Evolutionary conservation across 2,797 vertebrate genomes (phyloP).

Genomic region (Coregonus suidteri): DNA sequence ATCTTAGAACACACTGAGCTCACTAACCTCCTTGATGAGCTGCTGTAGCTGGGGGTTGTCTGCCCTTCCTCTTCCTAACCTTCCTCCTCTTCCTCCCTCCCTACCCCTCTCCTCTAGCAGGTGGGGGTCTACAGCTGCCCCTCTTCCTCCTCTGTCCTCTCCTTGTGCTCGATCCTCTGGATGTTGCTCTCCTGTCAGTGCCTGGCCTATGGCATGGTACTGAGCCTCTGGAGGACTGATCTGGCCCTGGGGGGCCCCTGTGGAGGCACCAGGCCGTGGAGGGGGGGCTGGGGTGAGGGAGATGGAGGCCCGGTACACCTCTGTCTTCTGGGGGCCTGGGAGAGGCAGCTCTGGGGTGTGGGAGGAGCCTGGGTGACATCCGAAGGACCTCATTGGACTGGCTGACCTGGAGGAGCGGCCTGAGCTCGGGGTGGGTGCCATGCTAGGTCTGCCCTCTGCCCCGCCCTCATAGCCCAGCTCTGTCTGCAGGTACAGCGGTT

Average conservation of each 20-base stretch:
- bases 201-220: background rate
- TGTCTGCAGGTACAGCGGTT: slow-evolving; percentile 89
- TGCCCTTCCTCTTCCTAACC: slow-evolving; percentile 38
- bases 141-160: slow-evolving; percentile 33
- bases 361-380: background rate
- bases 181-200: slow-evolving; percentile 14
- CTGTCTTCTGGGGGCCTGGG: slow-evolving; percentile 58
- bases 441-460: slow-evolving; percentile 64
- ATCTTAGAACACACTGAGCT: background rate
- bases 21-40: slow-evolving; percentile 89
- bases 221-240: slow-evolving; percentile 13
- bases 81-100: slow-evolving; percentile 6
- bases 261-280: slow-evolving; percentile 62
- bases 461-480: slow-evolving; percentile 80
- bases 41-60: slow-evolving; percentile 84
- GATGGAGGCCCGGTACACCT: slow-evolving; percentile 84
- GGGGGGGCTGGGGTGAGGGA: slow-evolving; percentile 84
- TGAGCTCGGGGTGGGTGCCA: slow-evolving; percentile 59
- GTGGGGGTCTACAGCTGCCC: slow-evolving; percentile 47
- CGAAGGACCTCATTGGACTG: slow-evolving; percentile 67
- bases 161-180: slow-evolving; percentile 27
- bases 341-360: slow-evolving; percentile 9
- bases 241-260: slow-evolving; percentile 28
- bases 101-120: slow-evolving; percentile 60
- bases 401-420: slow-evolving; percentile 81